Base-by-base conservation (phyloP, 2,113 vertebrate species). In the Orientallactaga bullata region DNA sequence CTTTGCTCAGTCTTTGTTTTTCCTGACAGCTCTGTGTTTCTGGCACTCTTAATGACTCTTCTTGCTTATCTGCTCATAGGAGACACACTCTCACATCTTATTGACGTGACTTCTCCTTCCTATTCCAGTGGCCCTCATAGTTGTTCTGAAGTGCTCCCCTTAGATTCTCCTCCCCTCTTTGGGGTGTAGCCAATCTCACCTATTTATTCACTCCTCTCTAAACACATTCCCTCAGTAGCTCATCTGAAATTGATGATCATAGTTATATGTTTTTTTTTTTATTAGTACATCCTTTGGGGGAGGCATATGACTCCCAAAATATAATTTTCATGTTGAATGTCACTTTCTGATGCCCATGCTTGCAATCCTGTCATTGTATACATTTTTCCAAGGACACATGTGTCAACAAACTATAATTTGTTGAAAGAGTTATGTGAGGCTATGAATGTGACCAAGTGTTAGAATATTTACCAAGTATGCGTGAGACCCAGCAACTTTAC, bases 1-100 rank as follows among this genome's bases (percentile, higher is more conserved):
- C 78, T 94, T 77, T 78, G 23, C 74, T 85, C 73, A 12, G 20
- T 78, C 90, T 87, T 91, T 91, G 83, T 84, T 93, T 96, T 60
- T 42, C 77, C 42, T 61, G 23, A 85, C 81, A 89, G 81, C 16
- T 74, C 32, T 24, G 73, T 10, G 0, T 72, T 47, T 18, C 88
- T 79, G 82, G 32, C 3, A 20, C 61, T 76, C 55, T 17, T 28
- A 47, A 39, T n/a, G 77, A 51, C 39, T 60, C 58, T 77, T 76
- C 84, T 12, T 61, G 87, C 60, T 58, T 3, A 32, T 16, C 69
- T 77, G 37, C 18, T 51, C 71, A 23, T 30, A 68, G 69, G 88
- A 60, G 51, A 12, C 77, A 13, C 2, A 0, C 37, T n/a, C 17
- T 11, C 63, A 85, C 51, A 0, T 11, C 28, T 23, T 1, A 23